Conservation (phyloP, 37 sponge, comb jelly and placozoan genomes). For the Amphimedon queenslandica region DNA sequence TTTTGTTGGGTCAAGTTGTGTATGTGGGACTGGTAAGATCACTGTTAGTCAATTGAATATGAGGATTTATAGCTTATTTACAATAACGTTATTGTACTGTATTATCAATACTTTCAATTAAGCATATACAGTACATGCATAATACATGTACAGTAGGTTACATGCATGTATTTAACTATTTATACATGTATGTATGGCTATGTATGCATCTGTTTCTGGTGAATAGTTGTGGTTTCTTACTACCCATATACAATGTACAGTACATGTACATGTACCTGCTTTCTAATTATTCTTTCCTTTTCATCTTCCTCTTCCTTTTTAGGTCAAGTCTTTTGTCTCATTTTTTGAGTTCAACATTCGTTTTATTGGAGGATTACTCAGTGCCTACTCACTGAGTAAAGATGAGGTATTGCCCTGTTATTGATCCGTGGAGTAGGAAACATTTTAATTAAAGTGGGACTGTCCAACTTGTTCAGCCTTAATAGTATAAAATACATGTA, state of each 20-base stretch:
- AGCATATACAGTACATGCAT: not conserved
- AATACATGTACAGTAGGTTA: not conserved
- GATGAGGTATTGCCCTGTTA: no score
- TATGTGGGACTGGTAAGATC: no score
- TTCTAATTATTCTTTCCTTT: not conserved
- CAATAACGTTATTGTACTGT: no score
- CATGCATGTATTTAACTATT: not conserved
- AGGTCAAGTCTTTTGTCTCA: slow-evolving; percentile 70
- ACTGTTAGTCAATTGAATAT: no score
- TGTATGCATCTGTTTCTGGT: not conserved
- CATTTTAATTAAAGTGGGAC: no score
- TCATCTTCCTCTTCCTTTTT: not conserved
- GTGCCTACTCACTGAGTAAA: slow-evolving; percentile 74
- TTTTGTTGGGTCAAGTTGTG: no score
- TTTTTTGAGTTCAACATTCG: slow-evolving; percentile 90
- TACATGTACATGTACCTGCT: not conserved
- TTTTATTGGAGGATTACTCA: slow-evolving; percentile 78
- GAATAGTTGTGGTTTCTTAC: no score
- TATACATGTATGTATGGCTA: not conserved
- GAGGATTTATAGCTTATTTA: no score
- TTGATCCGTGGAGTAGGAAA: no score
- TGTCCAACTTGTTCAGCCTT: no score
- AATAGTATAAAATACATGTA: no score
- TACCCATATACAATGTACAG: not conserved
- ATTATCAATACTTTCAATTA: not conserved